These are phyloP conservation scores for Probosciger aterrimus DNA, from an alignment of 2,113 vertebrate genomes.

Conservation along the genomic window DNA sequence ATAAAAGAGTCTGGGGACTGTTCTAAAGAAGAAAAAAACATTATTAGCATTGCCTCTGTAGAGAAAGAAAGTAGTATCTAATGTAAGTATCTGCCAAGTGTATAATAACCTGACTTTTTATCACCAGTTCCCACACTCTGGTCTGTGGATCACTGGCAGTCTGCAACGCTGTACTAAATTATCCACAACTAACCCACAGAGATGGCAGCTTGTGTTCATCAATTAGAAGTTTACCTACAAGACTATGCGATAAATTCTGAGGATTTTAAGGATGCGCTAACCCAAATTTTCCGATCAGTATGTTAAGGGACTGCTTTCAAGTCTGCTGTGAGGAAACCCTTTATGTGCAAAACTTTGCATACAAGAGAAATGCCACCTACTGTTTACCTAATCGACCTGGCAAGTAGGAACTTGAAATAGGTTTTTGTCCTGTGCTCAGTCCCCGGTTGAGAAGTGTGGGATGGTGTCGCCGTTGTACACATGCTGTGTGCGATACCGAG, in stretches of 20 bases:
- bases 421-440: background rate
- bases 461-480: background rate
- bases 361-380: background rate
- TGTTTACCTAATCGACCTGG: background rate
- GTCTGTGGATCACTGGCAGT: background rate
- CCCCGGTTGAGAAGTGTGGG: background rate
- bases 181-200: background rate
- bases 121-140: background rate
- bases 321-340: background rate
- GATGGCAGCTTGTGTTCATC: background rate
- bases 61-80: background rate
- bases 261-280: background rate
- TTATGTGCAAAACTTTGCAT: background rate
- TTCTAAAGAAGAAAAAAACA: background rate
- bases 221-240: background rate
- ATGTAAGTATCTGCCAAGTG: background rate
- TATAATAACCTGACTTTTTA: background rate
- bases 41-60: background rate
- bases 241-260: background rate
- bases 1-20: background rate
- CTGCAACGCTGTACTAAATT: background rate
- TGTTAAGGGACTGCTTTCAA: background rate
- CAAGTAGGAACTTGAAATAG: background rate
- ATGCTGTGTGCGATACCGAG: accelerated
- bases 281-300: accelerated